Base-by-base conservation (phyloP, 2,888 invertebrate genomes). In the Toxonevra muliebris region DNA sequence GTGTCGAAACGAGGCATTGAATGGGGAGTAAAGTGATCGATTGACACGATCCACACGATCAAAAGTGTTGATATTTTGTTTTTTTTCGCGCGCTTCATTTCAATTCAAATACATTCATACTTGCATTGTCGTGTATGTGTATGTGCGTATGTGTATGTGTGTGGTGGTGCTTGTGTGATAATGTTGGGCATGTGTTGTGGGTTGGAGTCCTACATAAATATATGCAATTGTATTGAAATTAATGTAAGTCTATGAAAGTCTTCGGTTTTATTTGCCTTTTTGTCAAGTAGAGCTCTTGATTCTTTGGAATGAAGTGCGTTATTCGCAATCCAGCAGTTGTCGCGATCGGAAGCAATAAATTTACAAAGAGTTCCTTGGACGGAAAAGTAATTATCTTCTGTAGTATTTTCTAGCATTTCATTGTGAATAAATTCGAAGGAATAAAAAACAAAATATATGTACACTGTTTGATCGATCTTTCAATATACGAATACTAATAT, bases 291-390 rank as follows among this genome's bases (percentile, higher is more conserved):
- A 76, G 75, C 77, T 75, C 71, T 76, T 69, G 75, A 73, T 72
- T 71, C 64, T 70, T 66, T 66, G 62, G 63, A 69, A n/a, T 48
- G 53, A n/a, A 50, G 50, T n/a, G 50, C 59, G 30, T 84, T 85
- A 85, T 85, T 85, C 81, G 81, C 84, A 84, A 82, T 79, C 80
- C 77, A 80, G 78, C 82, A 80, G 81, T 84, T 81, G 85, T 77
- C 82, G 84, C 80, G 84, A 78, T 83, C 83, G 82, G 83, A 79
- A 79, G 81, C 76, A 76, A 55, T 69, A 58, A 78, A 76, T 74
- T 76, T 76, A 80, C 75, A 75, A 76, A 66, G 70, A 66, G 30
- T 68, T 77, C 73, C 70, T 71, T 71, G 69, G 58, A 62, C 66
- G 66, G 69, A 76, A 75, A 77, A 79, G 76, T 79, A 78, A 71